Evolutionary conservation across 2,113 vertebrate genomes (phyloP).

Genomic region (Saiga tatarica): DNA sequence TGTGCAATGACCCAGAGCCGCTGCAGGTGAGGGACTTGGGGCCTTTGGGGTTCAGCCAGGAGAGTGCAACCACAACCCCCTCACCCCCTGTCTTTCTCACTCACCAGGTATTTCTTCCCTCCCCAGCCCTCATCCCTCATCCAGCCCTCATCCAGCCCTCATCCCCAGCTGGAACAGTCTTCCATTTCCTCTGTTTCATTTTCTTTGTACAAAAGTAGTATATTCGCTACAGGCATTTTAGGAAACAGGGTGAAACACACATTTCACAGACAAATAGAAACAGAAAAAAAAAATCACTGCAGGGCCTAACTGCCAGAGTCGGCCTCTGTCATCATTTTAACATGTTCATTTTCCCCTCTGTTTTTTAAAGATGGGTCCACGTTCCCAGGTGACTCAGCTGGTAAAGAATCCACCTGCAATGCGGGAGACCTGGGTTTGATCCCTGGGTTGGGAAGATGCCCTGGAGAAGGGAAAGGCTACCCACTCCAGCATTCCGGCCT

Average conservation of each 20-base stretch:
- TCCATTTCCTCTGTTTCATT: neutral
- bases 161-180: neutral
- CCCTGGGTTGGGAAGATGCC: neutral
- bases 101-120: neutral
- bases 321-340: neutral
- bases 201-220: neutral
- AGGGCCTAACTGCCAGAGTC: neutral
- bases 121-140: neutral
- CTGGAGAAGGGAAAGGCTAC: neutral
- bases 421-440: neutral
- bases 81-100: neutral
- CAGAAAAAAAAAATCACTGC: neutral
- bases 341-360: neutral
- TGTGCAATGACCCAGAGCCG: no score
- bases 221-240: neutral
- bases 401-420: neutral
- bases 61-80: neutral
- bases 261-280: neutral
- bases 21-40: neutral
- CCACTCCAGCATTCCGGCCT: neutral
- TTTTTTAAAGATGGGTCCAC: neutral
- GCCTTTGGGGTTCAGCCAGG: neutral
- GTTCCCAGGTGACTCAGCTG: neutral
- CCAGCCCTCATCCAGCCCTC: neutral
- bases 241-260: neutral